A percentile compares a stretch with the other conserved stretches of the same genome.
These are phyloP conservation scores for Scaeva pyrastri DNA, from an alignment of 2,888 invertebrate species.

Conservation along the genomic window DNA sequence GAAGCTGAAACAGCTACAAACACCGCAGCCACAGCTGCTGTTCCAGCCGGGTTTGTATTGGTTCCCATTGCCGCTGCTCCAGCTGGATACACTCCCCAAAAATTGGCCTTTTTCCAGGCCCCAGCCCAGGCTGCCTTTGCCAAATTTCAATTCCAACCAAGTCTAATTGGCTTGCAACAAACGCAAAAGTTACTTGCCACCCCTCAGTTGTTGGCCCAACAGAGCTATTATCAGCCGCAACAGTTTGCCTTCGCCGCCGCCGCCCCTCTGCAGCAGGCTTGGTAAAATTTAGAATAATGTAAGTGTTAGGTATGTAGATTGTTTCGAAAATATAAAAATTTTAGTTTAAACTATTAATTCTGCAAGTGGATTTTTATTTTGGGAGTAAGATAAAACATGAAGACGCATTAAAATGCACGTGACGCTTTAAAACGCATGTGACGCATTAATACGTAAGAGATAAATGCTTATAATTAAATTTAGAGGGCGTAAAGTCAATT, in stretches of 20 bases:
- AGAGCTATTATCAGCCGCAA: constrained; percentile 63
- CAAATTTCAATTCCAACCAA: constrained; percentile 53
- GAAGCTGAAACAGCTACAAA: constrained; percentile 47
- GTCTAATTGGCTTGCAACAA: constrained; percentile 44
- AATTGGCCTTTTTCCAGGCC: constrained; percentile 53
- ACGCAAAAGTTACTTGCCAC: constrained; percentile 43
- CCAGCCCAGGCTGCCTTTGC: constrained; percentile 48
- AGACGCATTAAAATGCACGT: too few relatives aligned
- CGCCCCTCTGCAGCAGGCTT: constrained; percentile 60
- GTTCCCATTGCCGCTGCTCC: constrained; percentile 52
- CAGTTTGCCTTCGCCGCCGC: constrained; percentile 60
- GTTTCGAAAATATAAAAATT: constrained; percentile 36
- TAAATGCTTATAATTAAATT: too few relatives aligned
- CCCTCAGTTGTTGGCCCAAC: constrained; percentile 24
- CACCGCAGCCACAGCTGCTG: constrained; percentile 10
- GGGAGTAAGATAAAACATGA: too few relatives aligned
- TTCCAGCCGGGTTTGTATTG: constrained; percentile 48
- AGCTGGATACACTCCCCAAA: constrained; percentile 58
- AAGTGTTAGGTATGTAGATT: constrained; percentile 19
- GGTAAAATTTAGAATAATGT: constrained; percentile 33
- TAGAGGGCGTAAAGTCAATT: too few relatives aligned
- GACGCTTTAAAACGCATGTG: too few relatives aligned
- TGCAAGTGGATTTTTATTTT: not conserved
- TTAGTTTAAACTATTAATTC: constrained; percentile 27
- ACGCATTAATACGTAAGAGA: too few relatives aligned